phyloP scores from a whole-genome alignment of 2,113 vertebrate genomes.

The Cyanistes caeruleus region DNA sequence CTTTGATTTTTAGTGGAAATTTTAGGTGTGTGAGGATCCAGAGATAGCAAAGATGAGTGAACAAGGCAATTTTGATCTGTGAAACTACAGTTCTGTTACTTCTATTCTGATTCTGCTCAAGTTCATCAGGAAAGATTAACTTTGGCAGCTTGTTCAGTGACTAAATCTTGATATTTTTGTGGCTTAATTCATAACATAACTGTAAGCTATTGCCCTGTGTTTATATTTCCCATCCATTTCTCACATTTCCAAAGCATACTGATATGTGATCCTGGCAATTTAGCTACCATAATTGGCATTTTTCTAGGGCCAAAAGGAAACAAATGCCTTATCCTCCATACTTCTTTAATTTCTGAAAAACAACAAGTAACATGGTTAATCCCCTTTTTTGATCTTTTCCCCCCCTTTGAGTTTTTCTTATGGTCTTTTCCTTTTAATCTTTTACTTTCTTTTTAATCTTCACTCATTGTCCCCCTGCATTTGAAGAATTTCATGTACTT shows the following conservation, averaged over 20 bases:
- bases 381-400: slow-evolving; percentile 81
- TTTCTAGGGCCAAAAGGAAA: slow-evolving; percentile 84
- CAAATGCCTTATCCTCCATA: slow-evolving; percentile 84
- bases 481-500: slow-evolving; percentile 73
- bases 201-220: slow-evolving; percentile 80
- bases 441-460: slow-evolving; percentile 85
- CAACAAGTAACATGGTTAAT: slow-evolving; percentile 85
- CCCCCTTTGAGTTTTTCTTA: slow-evolving; percentile 77
- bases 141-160: slow-evolving; percentile 82
- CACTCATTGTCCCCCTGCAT: slow-evolving; percentile 71
- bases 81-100: slow-evolving; percentile 41
- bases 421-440: slow-evolving; percentile 84
- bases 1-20: neutral
- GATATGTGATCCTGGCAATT: slow-evolving; percentile 82
- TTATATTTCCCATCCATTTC: slow-evolving; percentile 85
- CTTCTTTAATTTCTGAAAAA: slow-evolving; percentile 85
- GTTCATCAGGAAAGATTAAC: slow-evolving; percentile 81
- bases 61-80: neutral
- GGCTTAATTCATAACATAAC: slow-evolving; percentile 86
- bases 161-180: slow-evolving; percentile 84
- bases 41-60: slow-evolving; percentile 21
- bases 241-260: slow-evolving; percentile 86
- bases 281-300: slow-evolving; percentile 86
- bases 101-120: slow-evolving; percentile 83
- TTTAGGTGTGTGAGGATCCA: neutral